Evolutionary conservation across 2,113 vertebrate species (phyloP).

Genomic region (Channa maculata): DNA sequence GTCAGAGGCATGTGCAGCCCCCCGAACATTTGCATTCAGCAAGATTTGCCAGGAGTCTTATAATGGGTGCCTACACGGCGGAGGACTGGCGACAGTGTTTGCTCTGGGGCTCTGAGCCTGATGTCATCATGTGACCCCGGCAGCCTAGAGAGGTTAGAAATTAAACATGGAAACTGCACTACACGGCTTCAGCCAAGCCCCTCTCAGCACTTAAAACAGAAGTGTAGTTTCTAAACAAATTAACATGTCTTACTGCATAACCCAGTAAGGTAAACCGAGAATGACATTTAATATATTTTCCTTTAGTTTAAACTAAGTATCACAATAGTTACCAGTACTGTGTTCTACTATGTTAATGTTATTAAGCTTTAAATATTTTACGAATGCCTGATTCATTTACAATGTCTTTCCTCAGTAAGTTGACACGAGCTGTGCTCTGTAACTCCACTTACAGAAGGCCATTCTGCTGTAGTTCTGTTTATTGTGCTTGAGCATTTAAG

Average conservation of each 20-base stretch:
- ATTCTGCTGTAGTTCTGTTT: conserved; percentile 69
- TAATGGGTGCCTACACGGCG: conserved; percentile 6
- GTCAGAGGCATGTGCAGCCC: conserved; percentile 15
- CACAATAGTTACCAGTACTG: no score
- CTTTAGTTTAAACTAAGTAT: background rate
- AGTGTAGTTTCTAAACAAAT: background rate
- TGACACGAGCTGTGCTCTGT: conserved; percentile 19
- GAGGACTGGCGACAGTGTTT: conserved; percentile 11
- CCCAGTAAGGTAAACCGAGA: background rate
- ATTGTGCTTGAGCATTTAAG: conserved; percentile 58
- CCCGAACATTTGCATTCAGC: background rate
- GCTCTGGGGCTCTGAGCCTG: conserved; percentile 44
- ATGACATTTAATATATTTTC: background rate
- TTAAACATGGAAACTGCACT: conserved; percentile 32
- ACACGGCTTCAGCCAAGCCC: conserved; percentile 39
- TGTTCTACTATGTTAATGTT: no score
- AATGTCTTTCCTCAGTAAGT: conserved; percentile 7
- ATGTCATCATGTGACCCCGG: conserved; percentile 71
- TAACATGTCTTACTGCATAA: no score
- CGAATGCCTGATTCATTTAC: conserved; percentile 10
- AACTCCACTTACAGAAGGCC: conserved; percentile 31
- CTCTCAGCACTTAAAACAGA: conserved; percentile 22
- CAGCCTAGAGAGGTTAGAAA: conserved; percentile 56
- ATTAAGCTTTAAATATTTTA: conserved; percentile 2
- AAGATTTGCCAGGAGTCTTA: conserved; percentile 22